These are phyloP conservation scores for Ceyx melanurus DNA, from an alignment of 2,113 vertebrate species.

Conservation along the genomic window DNA sequence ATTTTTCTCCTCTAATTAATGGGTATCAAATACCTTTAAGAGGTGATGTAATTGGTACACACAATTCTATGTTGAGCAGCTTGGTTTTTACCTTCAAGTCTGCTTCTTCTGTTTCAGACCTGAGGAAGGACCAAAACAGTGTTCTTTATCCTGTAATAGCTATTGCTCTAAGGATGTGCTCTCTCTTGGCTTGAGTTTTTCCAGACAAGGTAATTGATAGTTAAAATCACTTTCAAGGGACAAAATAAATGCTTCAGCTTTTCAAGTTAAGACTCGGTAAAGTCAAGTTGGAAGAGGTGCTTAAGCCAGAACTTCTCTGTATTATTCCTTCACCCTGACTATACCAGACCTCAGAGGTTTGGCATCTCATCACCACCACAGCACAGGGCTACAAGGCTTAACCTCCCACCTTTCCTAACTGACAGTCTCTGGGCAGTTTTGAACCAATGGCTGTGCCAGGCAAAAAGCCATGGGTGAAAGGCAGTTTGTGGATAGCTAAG, in stretches of 20 bases:
- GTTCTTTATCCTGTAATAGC: neutral
- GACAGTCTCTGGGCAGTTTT: neutral
- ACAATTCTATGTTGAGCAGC: neutral
- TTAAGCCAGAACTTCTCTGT: neutral
- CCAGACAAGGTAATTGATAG: neutral
- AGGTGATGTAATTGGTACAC: neutral
- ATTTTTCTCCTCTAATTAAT: neutral
- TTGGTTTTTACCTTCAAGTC: neutral
- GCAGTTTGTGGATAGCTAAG: neutral
- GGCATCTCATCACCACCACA: rapidly evolving
- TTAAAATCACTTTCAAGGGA: neutral
- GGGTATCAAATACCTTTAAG: neutral
- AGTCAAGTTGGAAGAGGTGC: neutral
- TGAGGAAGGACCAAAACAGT: neutral
- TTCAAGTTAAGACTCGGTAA: neutral
- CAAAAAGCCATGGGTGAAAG: neutral
- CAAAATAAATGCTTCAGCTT: neutral
- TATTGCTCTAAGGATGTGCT: neutral
- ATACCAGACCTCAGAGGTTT: neutral
- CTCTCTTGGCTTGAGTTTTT: neutral
- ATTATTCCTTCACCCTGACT: neutral
- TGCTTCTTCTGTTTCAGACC: neutral
- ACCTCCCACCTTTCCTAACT: neutral
- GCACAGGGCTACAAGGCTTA: neutral
- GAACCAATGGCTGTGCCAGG: neutral